These are phyloP conservation scores for Toxotes lorentzi DNA, from an alignment of 2,797 vertebrate species.

Conservation along the genomic window DNA sequence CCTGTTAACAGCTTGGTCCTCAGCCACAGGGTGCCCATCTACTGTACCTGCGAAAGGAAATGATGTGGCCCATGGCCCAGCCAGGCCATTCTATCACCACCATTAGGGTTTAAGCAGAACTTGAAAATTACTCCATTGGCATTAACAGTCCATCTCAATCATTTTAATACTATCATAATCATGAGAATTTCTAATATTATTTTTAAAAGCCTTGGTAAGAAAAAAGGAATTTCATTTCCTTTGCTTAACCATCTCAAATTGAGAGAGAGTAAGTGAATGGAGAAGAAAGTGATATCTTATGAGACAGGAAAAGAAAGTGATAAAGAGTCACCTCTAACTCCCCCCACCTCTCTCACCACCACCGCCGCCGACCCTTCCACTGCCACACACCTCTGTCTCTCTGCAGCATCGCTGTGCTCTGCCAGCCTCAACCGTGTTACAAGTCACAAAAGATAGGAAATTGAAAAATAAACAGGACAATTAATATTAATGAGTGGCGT, in stretches of 20 bases:
- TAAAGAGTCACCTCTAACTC: conserved; percentile 56
- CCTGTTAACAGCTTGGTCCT: conserved; percentile 59
- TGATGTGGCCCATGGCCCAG: conserved; percentile 75
- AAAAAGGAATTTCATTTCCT: conserved; percentile 78
- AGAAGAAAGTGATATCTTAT: conserved; percentile 66
- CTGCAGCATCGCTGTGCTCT: conserved; percentile 43
- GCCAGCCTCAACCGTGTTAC: conserved; percentile 56
- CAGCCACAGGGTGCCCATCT: conserved; percentile 66
- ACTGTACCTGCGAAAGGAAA: conserved; percentile 72
- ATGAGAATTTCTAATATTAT: conserved; percentile 81
- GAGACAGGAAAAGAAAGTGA: conserved; percentile 56
- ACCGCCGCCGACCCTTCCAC: conserved; percentile 13
- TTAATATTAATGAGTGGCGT: conserved; percentile 76
- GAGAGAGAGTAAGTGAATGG: conserved; percentile 64
- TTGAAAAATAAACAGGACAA: conserved; percentile 72
- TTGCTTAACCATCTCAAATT: conserved; percentile 74
- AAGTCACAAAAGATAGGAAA: conserved; percentile 61
- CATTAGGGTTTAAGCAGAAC: conserved; percentile 80
- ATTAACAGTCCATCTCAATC: conserved; percentile 84
- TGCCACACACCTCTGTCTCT: conserved; percentile 42
- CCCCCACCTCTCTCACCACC: conserved; percentile 6
- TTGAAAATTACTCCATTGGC: conserved; percentile 81
- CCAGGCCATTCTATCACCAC: conserved; percentile 75
- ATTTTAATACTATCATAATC: conserved; percentile 83
- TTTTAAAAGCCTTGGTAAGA: conserved; percentile 78